Evolutionary conservation across 1,140 invertebrate genomes (phyloP), one percentile per base, ranked within the genome.

Genomic region (Nasonia longicornis): DNA sequence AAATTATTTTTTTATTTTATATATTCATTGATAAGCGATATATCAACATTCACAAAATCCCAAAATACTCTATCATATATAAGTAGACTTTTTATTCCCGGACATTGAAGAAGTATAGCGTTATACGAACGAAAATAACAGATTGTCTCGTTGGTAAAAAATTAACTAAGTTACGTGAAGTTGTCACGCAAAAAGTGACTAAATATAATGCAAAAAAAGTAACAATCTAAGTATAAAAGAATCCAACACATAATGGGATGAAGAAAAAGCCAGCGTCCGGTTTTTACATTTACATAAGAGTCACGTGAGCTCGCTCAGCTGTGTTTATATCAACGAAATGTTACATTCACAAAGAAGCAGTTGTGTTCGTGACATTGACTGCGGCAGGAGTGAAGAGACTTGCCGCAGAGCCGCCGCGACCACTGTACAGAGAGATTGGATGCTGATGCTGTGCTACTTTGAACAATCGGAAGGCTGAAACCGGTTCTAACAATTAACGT

Each of bases 221-320:
- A 2, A 45, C n/a, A 12, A n/a, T 72, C 11, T 72, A 38, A 72
- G 20, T 11, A 67, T 38, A 72, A 72, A 72, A 72, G 70, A 26
- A 72, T 42, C n/a, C 7, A 48, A 48, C n/a, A 26, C 42, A 48
- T 45, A 72, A 72, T 48, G 38, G 42, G n/a, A 72, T 38, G 3
- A 48, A 72, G 4, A 72, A 72, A 72, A 72, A 70, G 11, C 11
- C 20, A 7, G 70, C 38, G 20, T 45, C n/a, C 14, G n/a, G n/a
- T 72, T 45, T 72, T 45, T 72, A 38, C 26, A 72, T 72, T 72
- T 72, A 72, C 70, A 38, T 72, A 72, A 72, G 69, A 20, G 69
- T 71, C 69, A 71, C 70, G 70, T 72, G 70, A n/a, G n/a, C 20
- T 38, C 20, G 10, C 1, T 48, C 35, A 72, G 45, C 45, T 74